Evolutionary conservation across 2,797 vertebrate genomes (phyloP).

Genomic region (Clamator glandarius): DNA sequence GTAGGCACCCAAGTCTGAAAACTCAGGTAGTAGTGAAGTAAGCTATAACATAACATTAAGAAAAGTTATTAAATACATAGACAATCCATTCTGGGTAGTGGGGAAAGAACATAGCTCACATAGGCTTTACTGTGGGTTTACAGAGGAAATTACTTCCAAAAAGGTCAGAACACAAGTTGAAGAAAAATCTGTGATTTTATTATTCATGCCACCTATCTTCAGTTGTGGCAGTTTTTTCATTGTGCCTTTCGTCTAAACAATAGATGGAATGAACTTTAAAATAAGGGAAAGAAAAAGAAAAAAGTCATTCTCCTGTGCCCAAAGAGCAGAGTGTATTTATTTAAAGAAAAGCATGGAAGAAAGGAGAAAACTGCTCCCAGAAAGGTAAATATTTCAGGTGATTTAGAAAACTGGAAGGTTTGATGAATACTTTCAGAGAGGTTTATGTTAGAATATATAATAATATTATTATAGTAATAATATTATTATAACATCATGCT

Average conservation of each 20-base stretch:
- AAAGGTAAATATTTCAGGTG: background rate
- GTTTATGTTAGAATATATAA: background rate
- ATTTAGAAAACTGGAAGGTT: background rate
- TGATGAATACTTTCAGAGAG: background rate
- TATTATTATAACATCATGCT: background rate
- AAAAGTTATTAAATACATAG: conserved; percentile 22
- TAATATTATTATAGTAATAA: background rate
- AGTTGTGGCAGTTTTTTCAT: background rate
- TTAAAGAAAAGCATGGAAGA: background rate
- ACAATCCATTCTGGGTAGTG: background rate
- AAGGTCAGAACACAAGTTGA: conserved; percentile 26
- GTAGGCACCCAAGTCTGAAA: background rate
- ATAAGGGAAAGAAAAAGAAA: background rate
- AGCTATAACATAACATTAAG: conserved; percentile 12
- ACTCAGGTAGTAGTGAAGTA: background rate
- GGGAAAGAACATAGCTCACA: background rate
- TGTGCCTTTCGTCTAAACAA: background rate
- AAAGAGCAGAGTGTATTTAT: background rate
- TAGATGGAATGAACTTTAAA: conserved; percentile 4
- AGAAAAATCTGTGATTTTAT: conserved; percentile 12
- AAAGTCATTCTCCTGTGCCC: background rate
- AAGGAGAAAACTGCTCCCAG: background rate
- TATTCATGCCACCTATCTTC: conserved; percentile 22
- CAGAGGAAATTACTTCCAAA: conserved; percentile 30
- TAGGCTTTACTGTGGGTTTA: conserved; percentile 8